Base-by-base conservation (phyloP, 1,140 invertebrate species). In the Drosophila aff. region DNA sequence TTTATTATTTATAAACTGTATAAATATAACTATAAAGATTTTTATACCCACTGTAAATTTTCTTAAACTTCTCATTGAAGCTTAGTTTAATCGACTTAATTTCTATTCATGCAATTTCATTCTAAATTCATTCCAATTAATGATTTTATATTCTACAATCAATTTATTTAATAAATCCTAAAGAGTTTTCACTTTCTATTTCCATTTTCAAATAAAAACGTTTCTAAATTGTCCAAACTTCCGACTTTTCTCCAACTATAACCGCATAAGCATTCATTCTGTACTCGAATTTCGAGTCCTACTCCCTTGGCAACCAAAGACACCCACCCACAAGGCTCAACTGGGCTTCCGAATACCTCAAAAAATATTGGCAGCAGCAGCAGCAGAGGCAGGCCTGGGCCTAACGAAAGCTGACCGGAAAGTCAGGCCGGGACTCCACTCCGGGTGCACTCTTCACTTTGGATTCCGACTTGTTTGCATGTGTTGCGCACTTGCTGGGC, bases 291-390 rank as follows among this genome's bases (percentile, higher is more conserved):
- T 26, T 47, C 40, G n/a, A 67, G 33, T 21, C 18, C 41, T 18
- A 15, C 50, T 13, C 26, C 23, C 16, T 18, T 10, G 15, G 8
- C 53, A 44, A 28, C 38, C 61, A 66, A 74, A 76, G 36, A 65
- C 50, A 50, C 67, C 55, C 55, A 38, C 79, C 50, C 55, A 46
- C 65, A 76, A 31, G 16, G 73, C 66, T 85, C 52, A 41, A 46
- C 50, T 41, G 28, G 76, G 58, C 64, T 83, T 82, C 66, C 68
- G 85, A 82, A 86, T 90, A 79, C 85, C 68, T 52, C 74, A 63
- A 72, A 79, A 87, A 90, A 90, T 81, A 84, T 90, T 90, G 82
- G 81, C 82, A 86, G 58, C 55, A 73, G 66, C 23, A 69, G 58
- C 49, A 73, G 66, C 52, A 68, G 47, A 38, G 61, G 33, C 76